Evolutionary conservation across 1,140 invertebrate species (phyloP), one percentile per base, ranked within the genome.

Genomic region (Drosophila simulans): DNA sequence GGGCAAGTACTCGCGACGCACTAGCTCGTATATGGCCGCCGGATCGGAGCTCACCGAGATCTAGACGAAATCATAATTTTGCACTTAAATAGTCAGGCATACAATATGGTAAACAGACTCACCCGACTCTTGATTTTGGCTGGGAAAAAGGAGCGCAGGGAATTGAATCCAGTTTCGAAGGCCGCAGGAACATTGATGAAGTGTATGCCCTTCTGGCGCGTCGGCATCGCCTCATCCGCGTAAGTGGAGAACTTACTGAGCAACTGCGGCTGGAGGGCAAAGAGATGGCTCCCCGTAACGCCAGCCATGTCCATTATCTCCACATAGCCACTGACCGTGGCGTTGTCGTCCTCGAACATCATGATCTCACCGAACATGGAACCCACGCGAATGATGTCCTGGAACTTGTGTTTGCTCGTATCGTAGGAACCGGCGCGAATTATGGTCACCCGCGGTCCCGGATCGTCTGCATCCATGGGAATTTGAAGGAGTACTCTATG

Each of bases 151-250:
- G 89, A 80, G 15, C 92, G 92, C 25, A 93, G 80, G 3, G 93
- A 65, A 42, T 93, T 93, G 57, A 94, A 93, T 0, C 94, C 78
- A 0, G 92, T 86, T 60, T 94, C 93, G 71, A 94, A 93, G 0
- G 92, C 92, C 7, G 90, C 17, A 0, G 94, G 93, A 4, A 93
- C 93, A 79, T 94, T 93, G 34, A 94, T 89, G 17, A 94, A 93
- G 65, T 94, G 93, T 45, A 93, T 93, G 11, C 92, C 91, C 53
- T 93, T 93, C 31, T 94, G 90, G 7, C 94, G 89, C n/a, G 94
- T 89, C 4, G 94, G 94, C 60, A 94, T 93, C 4, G 93, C 93
- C 52, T 94, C 94, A 81, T 94, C 93, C 66, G 92, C 92, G 27
- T 93, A 93, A 0, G 92, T 90, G 11, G 94, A 92, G 79, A 93